Conservation (phyloP, 2,888 invertebrate species). For the Orgyia antiqua region DNA sequence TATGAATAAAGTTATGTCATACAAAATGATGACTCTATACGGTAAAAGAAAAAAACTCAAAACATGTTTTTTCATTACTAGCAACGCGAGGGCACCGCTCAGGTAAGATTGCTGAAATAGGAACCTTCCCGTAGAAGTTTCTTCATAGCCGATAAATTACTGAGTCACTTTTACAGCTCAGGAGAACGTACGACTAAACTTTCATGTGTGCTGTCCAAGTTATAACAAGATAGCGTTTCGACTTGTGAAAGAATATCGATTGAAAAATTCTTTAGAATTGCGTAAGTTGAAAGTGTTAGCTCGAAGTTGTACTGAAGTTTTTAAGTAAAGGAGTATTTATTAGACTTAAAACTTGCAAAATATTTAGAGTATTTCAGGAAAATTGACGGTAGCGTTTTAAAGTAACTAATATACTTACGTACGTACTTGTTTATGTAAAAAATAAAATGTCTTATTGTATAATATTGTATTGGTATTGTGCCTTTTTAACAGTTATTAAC, state of each 20-base stretch:
- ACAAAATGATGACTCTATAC: no score
- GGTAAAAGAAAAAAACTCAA: no score
- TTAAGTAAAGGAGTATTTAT: not conserved
- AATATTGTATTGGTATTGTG: no score
- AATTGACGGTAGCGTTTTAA: no score
- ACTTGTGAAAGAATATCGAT: constrained; percentile 21
- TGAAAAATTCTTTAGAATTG: constrained; percentile 7
- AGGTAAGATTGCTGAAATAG: constrained; percentile 55
- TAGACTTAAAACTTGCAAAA: not conserved
- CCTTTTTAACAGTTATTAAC: no score
- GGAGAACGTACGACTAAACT: constrained; percentile 63
- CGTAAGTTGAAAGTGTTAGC: constrained; percentile 1
- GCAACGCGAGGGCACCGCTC: constrained; percentile 25
- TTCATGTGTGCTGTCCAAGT: constrained; percentile 33
- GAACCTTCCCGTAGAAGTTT: constrained; percentile 53
- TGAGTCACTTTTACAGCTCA: constrained; percentile 71
- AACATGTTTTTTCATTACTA: constrained; percentile 37
- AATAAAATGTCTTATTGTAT: no score
- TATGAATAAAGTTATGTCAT: no score
- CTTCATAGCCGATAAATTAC: constrained; percentile 70
- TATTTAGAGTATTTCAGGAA: no score
- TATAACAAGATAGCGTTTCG: constrained; percentile 26
- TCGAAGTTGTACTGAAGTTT: constrained; percentile 1
- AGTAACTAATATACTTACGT: no score
- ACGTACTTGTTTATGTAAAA: no score